A percentile compares a stretch with the other conserved stretches of the same genome.
phyloP scores from a whole-genome alignment of 2,113 vertebrate genomes.

The Anguilla rostrata region DNA sequence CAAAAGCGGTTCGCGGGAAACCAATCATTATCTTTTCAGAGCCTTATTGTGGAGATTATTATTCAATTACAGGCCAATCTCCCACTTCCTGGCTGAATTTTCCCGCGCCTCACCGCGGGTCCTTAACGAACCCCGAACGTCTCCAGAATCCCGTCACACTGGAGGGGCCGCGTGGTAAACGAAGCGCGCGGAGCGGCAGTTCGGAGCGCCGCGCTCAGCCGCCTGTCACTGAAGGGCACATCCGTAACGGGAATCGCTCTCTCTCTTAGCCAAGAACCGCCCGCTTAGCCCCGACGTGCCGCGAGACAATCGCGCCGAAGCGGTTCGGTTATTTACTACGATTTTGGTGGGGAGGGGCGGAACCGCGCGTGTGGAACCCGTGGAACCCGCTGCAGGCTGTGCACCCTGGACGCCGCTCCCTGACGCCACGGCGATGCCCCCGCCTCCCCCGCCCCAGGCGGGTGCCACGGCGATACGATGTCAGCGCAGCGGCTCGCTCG shows the following conservation, averaged over 20 bases:
- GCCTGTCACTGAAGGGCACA: conserved; percentile 49
- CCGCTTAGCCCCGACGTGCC: neutral
- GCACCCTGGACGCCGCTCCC: too few species aligned
- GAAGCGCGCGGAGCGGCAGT: neutral
- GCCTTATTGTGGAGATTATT: conserved; percentile 16
- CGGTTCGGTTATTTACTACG: too few species aligned
- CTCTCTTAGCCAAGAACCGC: neutral
- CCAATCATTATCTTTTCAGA: too few species aligned
- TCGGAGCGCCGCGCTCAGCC: conserved; percentile 43
- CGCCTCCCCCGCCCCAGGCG: too few species aligned
- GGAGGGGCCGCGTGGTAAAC: conserved; percentile 27
- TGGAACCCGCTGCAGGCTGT: too few species aligned
- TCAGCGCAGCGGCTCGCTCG: too few species aligned
- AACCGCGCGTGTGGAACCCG: too few species aligned
- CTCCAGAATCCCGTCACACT: neutral
- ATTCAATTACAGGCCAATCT: neutral
- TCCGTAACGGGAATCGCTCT: conserved; percentile 28
- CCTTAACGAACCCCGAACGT: neutral
- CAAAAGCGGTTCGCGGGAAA: too few species aligned
- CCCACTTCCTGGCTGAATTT: neutral
- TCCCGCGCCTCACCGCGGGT: neutral
- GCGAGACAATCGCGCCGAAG: neutral
- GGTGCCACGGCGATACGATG: too few species aligned
- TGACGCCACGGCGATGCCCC: too few species aligned
- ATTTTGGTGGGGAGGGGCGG: too few species aligned